Evolutionary conservation across 2,888 invertebrate genomes (phyloP).

Genomic region (Caenorhabditis sp.): DNA sequence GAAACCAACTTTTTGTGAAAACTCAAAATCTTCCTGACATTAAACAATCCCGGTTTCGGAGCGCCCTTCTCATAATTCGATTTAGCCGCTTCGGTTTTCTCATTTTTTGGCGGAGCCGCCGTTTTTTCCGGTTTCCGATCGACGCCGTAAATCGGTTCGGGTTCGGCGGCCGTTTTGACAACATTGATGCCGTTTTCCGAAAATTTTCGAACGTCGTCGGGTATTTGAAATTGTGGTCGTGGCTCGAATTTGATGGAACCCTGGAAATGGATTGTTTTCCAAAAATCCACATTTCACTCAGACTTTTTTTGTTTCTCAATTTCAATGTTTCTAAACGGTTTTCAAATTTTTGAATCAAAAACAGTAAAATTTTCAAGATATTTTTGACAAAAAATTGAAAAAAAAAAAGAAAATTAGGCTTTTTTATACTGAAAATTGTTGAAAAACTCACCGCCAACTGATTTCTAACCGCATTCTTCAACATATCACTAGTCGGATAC

Average conservation of each 20-base stretch:
- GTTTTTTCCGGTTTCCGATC: background rate
- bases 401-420: too few species aligned
- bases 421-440: too few species aligned
- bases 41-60: background rate
- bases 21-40: background rate
- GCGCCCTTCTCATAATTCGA: background rate
- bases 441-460: conserved; percentile 7
- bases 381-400: too few species aligned
- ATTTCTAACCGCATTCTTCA: conserved; percentile 14
- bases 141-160: background rate
- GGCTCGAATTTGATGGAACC: too few species aligned
- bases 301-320: too few species aligned
- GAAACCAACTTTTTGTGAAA: background rate
- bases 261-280: too few species aligned
- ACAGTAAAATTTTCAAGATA: too few species aligned
- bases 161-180: background rate
- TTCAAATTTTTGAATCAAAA: too few species aligned
- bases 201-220: conserved; percentile 14
- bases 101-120: background rate
- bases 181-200: conserved; percentile 11
- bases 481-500: conserved; percentile 14
- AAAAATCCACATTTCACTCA: too few species aligned
- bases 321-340: too few species aligned
- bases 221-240: background rate
- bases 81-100: background rate